Conservation (phyloP, 2,797 vertebrate genomes). For the Sardinella longiceps region DNA sequence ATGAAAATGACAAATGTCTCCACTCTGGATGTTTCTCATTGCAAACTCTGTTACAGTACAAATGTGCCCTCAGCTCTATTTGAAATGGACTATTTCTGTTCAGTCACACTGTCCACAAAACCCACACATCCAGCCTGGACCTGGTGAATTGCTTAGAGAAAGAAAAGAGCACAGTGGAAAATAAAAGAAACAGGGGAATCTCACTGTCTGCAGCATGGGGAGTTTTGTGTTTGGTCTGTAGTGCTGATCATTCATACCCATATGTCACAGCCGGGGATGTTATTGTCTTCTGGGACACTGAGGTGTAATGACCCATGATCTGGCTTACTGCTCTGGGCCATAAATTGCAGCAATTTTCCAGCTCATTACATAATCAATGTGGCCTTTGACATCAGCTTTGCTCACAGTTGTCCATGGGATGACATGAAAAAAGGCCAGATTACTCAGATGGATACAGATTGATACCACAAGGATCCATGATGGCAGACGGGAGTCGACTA, state of each 20-base stretch:
- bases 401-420: neutral
- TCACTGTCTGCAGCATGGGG: neutral
- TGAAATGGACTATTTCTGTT: too few species aligned
- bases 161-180: too few species aligned
- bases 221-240: neutral
- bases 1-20: too few species aligned
- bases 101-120: too few species aligned
- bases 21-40: too few species aligned
- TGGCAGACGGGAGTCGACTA: neutral
- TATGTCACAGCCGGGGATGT: neutral
- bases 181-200: neutral
- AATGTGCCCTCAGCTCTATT: too few species aligned
- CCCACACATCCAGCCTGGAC: too few species aligned
- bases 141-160: too few species aligned
- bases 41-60: too few species aligned
- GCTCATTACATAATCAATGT: conserved; percentile 30
- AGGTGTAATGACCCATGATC: neutral
- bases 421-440: neutral
- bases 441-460: neutral
- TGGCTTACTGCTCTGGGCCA: neutral
- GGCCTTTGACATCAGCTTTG: neutral
- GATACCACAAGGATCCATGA: neutral
- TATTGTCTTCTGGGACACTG: conserved; percentile 12
- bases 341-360: conserved; percentile 30
- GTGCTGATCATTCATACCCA: neutral